Percentiles rank a stretch among this genome's conserved stretches.
phyloP scores from a whole-genome alignment of 2,888 invertebrate species.

The Macroteleia sp. region DNA sequence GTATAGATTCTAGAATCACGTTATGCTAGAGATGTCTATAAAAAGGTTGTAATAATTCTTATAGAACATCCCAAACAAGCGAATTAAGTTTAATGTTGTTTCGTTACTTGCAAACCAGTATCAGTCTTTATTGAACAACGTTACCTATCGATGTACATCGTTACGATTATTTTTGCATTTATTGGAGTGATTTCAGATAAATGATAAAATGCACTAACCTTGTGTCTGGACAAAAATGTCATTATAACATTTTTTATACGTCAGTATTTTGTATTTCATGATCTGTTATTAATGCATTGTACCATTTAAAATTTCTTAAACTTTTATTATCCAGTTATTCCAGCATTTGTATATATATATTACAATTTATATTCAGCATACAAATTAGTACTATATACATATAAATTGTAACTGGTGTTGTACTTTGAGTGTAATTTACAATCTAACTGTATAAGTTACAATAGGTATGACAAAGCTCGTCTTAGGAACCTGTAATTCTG shows the following conservation, averaged over 20 bases:
- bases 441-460: slow-evolving; percentile 49
- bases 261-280: too few species aligned
- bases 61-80: background rate
- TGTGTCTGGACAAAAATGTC: background rate
- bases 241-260: slow-evolving; percentile 1
- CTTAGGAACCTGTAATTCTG: slow-evolving; percentile 72
- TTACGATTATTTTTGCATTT: slow-evolving; percentile 18
- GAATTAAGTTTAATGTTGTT: background rate
- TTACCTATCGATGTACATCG: slow-evolving; percentile 16
- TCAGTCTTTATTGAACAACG: slow-evolving; percentile 52
- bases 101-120: slow-evolving; percentile 44
- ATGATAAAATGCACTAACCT: slow-evolving; percentile 29
- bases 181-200: slow-evolving; percentile 13
- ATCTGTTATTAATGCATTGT: slow-evolving; percentile 27
- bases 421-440: slow-evolving; percentile 55
- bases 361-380: slow-evolving; percentile 8
- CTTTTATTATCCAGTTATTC: slow-evolving; percentile 15
- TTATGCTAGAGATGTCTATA: slow-evolving; percentile 16
- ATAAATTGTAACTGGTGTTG: slow-evolving; percentile 40
- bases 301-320: slow-evolving; percentile 18
- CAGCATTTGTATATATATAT: slow-evolving; percentile 15
- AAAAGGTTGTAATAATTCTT: background rate
- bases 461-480: slow-evolving; percentile 71
- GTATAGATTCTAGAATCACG: slow-evolving; percentile 7
- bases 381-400: slow-evolving; percentile 31